Conservation (phyloP, 2,888 invertebrate species). For the Oscheius onirici region DNA sequence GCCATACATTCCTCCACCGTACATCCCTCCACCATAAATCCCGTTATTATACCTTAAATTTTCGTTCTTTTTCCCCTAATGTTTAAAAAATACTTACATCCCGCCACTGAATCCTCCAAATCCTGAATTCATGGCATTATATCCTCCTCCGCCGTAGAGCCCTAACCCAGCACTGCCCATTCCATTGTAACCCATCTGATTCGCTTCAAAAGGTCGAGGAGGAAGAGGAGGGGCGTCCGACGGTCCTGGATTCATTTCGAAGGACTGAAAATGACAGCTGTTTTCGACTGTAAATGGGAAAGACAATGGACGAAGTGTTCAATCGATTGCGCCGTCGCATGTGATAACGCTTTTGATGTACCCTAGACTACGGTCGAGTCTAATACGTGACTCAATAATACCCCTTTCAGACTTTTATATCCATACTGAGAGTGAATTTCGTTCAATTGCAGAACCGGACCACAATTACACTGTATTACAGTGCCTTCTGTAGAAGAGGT, state of each 20-base stretch:
- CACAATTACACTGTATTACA: too few relatives aligned
- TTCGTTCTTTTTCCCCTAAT: neutral
- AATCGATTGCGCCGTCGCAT: constrained; percentile 16
- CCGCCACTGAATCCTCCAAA: neutral
- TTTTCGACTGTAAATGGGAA: neutral
- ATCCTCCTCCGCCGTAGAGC: neutral
- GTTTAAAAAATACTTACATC: constrained; percentile 1
- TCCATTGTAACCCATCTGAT: neutral
- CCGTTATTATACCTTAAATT: neutral
- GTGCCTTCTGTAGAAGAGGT: too few relatives aligned
- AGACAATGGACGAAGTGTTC: neutral
- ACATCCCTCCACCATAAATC: constrained; percentile 27
- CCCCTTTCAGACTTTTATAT: too few relatives aligned
- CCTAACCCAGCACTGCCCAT: neutral
- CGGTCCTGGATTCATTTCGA: constrained; percentile 20
- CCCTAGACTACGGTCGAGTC: constrained; percentile 1
- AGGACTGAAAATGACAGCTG: neutral
- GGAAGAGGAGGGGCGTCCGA: constrained; percentile 32
- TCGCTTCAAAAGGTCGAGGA: constrained; percentile 26
- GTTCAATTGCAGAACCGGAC: too few relatives aligned
- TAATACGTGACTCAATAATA: too few relatives aligned
- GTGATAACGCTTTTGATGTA: constrained; percentile 22
- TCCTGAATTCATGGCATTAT: neutral
- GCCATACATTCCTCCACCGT: constrained; percentile 26
- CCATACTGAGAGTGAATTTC: too few relatives aligned